Evolutionary conservation across 2,888 invertebrate genomes (phyloP).

Genomic region (Spodoptera littoralis): DNA sequence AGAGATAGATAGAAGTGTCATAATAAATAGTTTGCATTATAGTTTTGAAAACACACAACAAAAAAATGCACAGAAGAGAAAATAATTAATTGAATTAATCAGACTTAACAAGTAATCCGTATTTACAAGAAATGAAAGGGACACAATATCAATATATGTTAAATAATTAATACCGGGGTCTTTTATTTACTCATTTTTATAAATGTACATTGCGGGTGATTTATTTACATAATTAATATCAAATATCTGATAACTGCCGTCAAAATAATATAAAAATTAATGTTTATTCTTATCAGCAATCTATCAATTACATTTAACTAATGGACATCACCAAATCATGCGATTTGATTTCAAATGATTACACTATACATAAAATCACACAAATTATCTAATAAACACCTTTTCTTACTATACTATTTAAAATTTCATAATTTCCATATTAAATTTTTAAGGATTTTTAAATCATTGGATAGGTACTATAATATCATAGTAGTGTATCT

Average conservation of each 20-base stretch:
- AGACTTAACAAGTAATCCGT: slow-evolving; percentile 12
- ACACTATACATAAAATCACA: slow-evolving; percentile 57
- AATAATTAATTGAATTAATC: not conserved
- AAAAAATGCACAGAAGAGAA: slow-evolving; percentile 1
- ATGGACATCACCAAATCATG: slow-evolving; percentile 58
- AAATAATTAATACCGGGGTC: slow-evolving; percentile 10
- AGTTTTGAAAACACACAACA: not conserved
- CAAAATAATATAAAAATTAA: slow-evolving; percentile 20
- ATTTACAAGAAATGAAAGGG: slow-evolving; percentile 23
- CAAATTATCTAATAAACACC: slow-evolving; percentile 55
- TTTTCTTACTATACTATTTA: slow-evolving; percentile 41
- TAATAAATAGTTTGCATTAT: not conserved
- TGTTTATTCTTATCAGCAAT: slow-evolving; percentile 34
- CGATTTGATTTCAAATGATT: slow-evolving; percentile 56
- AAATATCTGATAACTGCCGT: slow-evolving; percentile 10
- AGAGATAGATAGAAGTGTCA: slow-evolving; percentile 18
- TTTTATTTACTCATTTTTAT: slow-evolving; percentile 35
- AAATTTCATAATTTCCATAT: slow-evolving; percentile 38
- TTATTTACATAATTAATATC: slow-evolving; percentile 45
- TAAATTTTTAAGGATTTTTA: slow-evolving; percentile 22
- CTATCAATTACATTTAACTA: slow-evolving; percentile 57
- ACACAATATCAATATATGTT: too few relatives aligned
- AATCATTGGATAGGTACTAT: slow-evolving; percentile 15
- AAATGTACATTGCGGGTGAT: slow-evolving; percentile 4
- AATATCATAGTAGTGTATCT: not conserved